phyloP scores from a whole-genome alignment of 2,113 vertebrate species.

The Leptocoma aspasia region DNA sequence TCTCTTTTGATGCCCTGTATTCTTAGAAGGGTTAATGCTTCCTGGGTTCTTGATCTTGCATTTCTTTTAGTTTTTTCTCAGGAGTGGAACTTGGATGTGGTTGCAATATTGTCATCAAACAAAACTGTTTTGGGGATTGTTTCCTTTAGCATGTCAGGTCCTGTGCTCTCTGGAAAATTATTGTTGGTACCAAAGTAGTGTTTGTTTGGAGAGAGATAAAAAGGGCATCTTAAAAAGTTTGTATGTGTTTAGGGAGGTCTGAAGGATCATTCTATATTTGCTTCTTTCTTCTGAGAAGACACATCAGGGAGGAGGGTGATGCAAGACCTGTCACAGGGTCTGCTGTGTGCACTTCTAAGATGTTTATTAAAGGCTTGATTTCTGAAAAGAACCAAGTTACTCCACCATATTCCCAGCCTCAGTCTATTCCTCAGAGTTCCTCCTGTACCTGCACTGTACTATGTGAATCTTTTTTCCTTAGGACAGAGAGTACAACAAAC shows the following conservation, averaged over 20 bases:
- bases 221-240: neutral
- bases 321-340: neutral
- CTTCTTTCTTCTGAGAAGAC: neutral
- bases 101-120: neutral
- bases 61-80: neutral
- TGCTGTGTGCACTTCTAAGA: neutral
- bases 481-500: neutral
- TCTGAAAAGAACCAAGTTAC: neutral
- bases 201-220: neutral
- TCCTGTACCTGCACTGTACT: rapidly evolving
- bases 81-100: neutral
- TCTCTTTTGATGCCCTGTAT: neutral
- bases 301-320: neutral
- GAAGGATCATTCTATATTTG: neutral
- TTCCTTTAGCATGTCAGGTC: neutral
- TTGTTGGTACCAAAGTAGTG: neutral
- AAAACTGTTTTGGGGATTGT: neutral
- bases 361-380: neutral
- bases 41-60: neutral
- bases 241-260: neutral
- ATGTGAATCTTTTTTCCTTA: rapidly evolving
- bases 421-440: neutral
- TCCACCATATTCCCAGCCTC: neutral
- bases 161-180: neutral
- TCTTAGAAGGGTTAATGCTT: neutral